Conservation (phyloP, 92 coral and sea anemone genomes). For the Umimayanthus kanabou region DNA sequence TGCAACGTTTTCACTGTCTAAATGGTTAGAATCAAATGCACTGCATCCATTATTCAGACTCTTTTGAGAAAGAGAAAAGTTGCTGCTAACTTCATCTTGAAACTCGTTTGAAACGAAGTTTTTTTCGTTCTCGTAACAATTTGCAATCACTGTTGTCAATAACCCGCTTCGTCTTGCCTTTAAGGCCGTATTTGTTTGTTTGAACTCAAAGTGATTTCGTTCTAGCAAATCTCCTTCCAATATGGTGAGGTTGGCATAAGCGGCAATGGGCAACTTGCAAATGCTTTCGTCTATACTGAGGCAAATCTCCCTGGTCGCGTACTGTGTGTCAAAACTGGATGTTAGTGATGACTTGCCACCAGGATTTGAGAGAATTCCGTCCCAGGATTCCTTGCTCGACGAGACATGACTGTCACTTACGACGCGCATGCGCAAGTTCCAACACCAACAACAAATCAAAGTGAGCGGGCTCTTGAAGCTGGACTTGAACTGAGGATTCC, state of each 20-base stretch:
- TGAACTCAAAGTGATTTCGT: neutral
- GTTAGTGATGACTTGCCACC: neutral
- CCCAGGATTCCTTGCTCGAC: constrained; percentile 20
- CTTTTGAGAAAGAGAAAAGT: neutral
- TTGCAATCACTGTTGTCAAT: neutral
- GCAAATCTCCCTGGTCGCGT: neutral
- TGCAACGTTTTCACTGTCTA: neutral
- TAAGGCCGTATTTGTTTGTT: neutral
- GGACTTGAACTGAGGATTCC: constrained; percentile 66
- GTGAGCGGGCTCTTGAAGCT: constrained; percentile 22
- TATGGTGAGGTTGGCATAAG: neutral
- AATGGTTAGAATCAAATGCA: neutral
- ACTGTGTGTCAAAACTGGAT: neutral
- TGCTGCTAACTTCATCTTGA: neutral
- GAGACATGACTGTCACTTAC: neutral
- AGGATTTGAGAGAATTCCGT: neutral
- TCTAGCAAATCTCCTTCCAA: neutral
- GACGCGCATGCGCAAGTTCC: neutral
- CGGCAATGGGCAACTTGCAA: neutral
- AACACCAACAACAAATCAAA: constrained; percentile 21
- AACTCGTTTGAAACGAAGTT: neutral
- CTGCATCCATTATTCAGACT: neutral
- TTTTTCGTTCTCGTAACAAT: neutral
- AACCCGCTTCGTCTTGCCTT: constrained; percentile 24
- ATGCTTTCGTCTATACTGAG: neutral